Conservation (phyloP, 2,888 invertebrate genomes). For the Hesperia comma region DNA sequence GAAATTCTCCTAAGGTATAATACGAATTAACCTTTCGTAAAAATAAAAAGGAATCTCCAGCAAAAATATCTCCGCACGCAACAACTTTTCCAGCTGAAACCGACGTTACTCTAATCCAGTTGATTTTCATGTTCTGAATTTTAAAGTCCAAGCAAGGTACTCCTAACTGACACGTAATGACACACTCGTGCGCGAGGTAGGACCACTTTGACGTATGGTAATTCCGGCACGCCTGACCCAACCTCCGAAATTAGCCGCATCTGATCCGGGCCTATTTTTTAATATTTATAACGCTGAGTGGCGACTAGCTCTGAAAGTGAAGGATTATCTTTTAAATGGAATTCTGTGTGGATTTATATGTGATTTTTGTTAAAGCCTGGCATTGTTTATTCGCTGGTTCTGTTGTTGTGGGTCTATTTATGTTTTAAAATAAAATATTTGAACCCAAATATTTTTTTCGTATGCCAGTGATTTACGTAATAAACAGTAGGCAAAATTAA, state of each 20-base stretch:
- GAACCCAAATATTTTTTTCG: no score
- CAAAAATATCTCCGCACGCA: conserved; percentile 2
- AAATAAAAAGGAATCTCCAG: background rate
- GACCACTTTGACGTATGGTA: conserved; percentile 38
- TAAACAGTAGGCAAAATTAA: no score
- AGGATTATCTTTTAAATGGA: conserved; percentile 29
- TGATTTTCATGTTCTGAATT: conserved; percentile 23
- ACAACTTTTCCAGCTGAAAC: background rate
- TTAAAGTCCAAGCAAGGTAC: conserved; percentile 23
- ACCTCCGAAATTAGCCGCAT: conserved; percentile 42
- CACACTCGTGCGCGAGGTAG: conserved; percentile 12
- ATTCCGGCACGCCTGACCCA: conserved; percentile 38
- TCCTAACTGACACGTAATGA: conserved; percentile 19
- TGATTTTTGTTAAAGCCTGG: background rate
- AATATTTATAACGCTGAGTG: conserved; percentile 36
- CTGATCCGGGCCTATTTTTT: conserved; percentile 44
- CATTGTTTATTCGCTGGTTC: background rate
- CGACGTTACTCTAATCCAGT: conserved; percentile 18
- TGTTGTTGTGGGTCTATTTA: background rate
- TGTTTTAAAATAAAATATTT: background rate
- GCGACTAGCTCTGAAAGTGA: conserved; percentile 19
- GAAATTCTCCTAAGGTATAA: no score
- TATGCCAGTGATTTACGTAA: no score
- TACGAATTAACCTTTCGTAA: background rate
- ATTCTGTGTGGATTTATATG: conserved; percentile 8